Percentiles rank a stretch among this genome's conserved stretches.
Conservation (phyloP, 2,113 vertebrate species). For the Epinephelus cyanopodus region DNA sequence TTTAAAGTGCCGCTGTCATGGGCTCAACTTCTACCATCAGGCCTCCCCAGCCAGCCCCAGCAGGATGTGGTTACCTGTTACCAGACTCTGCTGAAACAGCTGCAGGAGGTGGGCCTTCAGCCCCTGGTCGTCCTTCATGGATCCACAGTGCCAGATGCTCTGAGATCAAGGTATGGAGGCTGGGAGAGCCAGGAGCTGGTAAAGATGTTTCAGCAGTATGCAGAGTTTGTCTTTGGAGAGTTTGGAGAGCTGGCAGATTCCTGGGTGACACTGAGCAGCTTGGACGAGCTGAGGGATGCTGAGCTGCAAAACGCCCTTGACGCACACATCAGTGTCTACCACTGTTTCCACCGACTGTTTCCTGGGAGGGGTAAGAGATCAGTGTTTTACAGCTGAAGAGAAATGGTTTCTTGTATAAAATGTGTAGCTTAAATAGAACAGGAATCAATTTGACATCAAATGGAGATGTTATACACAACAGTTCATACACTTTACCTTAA, state of each 20-base stretch:
- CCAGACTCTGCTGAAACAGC: conserved; percentile 80
- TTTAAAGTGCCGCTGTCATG: conserved; percentile 89
- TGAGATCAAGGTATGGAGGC: conserved; percentile 4
- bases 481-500: neutral
- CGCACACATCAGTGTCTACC: conserved; percentile 79
- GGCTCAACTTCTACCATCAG: conserved; percentile 82
- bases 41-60: conserved; percentile 52
- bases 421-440: neutral
- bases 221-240: conserved; percentile 84
- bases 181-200: conserved; percentile 68
- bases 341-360: conserved; percentile 70
- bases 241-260: conserved; percentile 85
- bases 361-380: conserved; percentile 74
- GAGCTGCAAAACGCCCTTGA: conserved; percentile 69
- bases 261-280: conserved; percentile 89
- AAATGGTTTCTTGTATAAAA: neutral
- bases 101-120: conserved; percentile 78
- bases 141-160: conserved; percentile 54
- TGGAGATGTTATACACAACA: neutral
- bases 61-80: conserved; percentile 82
- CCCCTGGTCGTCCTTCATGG: conserved; percentile 87
- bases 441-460: neutral
- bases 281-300: conserved; percentile 69
- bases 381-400: neutral
- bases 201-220: conserved; percentile 85